phyloP scores from a whole-genome alignment of 2,888 invertebrate species.

The Conistra vaccinii region DNA sequence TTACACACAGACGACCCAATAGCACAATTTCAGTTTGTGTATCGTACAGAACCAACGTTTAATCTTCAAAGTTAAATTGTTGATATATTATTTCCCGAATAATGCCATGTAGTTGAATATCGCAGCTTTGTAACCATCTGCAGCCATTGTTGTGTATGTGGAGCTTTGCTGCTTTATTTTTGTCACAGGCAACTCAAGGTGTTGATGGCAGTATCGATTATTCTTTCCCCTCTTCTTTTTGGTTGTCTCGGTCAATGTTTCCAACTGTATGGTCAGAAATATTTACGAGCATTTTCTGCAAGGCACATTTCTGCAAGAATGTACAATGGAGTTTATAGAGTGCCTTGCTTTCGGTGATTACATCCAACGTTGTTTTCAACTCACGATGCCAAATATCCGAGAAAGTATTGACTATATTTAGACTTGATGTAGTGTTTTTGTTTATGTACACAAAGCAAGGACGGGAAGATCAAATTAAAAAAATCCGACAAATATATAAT shows the following conservation, averaged over 20 bases:
- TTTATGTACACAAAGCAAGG: constrained; percentile 70
- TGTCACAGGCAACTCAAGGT: constrained; percentile 13
- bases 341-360: constrained; percentile 62
- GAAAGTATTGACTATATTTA: constrained; percentile 80
- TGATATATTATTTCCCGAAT: constrained; percentile 46
- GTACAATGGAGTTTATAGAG: constrained; percentile 47
- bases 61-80: constrained; percentile 51
- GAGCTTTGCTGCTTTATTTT: constrained; percentile 23
- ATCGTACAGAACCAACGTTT: constrained; percentile 51
- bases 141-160: constrained; percentile 15
- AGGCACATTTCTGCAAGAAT: constrained; percentile 27
- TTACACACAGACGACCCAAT: constrained; percentile 57
- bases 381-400: constrained; percentile 75
- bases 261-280: constrained; percentile 16
- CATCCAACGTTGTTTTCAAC: constrained; percentile 72
- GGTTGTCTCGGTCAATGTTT: constrained; percentile 5
- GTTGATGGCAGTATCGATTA: constrained; percentile 17
- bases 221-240: constrained; percentile 23
- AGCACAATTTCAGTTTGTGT: constrained; percentile 59
- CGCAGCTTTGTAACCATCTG: constrained; percentile 32
- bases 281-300: constrained; percentile 33
- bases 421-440: constrained; percentile 62
- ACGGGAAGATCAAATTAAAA: constrained; percentile 58
- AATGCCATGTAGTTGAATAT: constrained; percentile 46
- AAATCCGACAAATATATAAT: constrained; percentile 16